Evolutionary conservation across 1,140 invertebrate species (phyloP).

Genomic region (Zophobas atratus): DNA sequence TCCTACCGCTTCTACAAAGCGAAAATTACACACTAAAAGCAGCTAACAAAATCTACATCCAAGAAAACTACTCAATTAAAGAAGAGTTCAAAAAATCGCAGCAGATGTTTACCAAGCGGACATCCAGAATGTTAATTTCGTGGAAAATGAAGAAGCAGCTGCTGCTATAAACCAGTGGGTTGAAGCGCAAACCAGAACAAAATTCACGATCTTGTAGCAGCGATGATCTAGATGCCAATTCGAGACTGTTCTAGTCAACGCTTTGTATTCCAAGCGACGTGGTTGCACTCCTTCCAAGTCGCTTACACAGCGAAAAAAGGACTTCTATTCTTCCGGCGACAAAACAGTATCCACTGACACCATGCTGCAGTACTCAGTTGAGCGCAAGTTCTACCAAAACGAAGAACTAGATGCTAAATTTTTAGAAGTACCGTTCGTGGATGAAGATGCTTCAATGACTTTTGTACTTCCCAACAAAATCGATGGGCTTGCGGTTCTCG

Average conservation of each 20-base stretch:
- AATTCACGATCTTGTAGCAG: background rate
- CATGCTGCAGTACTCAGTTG: background rate
- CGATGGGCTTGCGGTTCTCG: background rate
- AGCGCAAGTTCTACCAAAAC: background rate
- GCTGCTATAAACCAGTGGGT: background rate
- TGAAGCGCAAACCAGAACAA: background rate
- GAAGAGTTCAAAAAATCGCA: slow-evolving; percentile 65
- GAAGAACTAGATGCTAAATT: background rate
- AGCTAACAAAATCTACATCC: slow-evolving; percentile 66
- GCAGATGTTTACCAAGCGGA: slow-evolving; percentile 70
- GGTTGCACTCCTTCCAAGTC: background rate
- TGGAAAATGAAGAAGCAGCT: slow-evolving; percentile 63
- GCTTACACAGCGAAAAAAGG: background rate
- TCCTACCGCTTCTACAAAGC: no score
- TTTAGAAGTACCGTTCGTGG: background rate
- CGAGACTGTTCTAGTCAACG: background rate
- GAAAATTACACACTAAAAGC: background rate
- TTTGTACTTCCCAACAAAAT: background rate
- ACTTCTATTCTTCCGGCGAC: background rate
- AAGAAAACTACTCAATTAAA: slow-evolving; percentile 66
- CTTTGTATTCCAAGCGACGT: background rate
- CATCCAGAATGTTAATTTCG: slow-evolving; percentile 73
- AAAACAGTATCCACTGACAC: background rate
- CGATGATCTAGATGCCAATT: background rate
- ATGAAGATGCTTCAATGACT: background rate